Evolutionary conservation across 1,140 invertebrate genomes (phyloP), one percentile per base, ranked within the genome.

Genomic region (Holcopasites calliopsidis): DNA sequence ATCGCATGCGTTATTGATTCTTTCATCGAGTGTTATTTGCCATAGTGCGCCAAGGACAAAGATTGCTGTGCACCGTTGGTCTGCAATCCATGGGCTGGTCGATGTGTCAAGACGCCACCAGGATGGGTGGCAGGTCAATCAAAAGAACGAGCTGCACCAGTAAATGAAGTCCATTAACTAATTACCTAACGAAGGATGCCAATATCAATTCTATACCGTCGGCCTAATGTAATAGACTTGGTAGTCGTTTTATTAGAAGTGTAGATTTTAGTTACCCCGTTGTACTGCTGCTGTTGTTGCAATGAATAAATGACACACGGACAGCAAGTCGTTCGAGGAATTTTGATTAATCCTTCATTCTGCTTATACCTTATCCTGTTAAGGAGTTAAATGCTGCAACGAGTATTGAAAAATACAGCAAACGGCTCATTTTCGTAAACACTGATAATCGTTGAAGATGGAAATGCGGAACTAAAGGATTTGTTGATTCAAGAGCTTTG

Each of bases 21-120:
- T n/a, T n/a, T 66, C 18, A 16, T 42, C 0, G 38, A 1, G 4
- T 50, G 8, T 28, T 40, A 40, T 50, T 50, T 75, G 18, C 42
- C 47, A 21, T 31, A 87, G 84, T 87, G 85, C 23, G 0, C 44
- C 0, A 7, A 1, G 0, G 23, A 64, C 18, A 4, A 1, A 8
- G 76, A 86, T 0, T 86, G 85, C 16, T 85, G 85, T 38, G 1
- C 2, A 6, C 31, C 23, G 11, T 66, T 71, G 0, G 3, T 57
- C 1, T 86, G 84, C 47, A 77, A 85, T 13, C 71, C 52, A 10
- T 79, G 74, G 70, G 73, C 74, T 31, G 4, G 10, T 0, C 58
- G 66, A 26, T 85, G 84, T 1, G 13, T 13, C 13, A 6, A 3
- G n/a, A 62, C 50, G 11, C 16, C 49, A n/a, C 0, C 21, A 3